Evolutionary conservation across 2,113 vertebrate species (phyloP).

Genomic region (Cyanocitta stelleri): DNA sequence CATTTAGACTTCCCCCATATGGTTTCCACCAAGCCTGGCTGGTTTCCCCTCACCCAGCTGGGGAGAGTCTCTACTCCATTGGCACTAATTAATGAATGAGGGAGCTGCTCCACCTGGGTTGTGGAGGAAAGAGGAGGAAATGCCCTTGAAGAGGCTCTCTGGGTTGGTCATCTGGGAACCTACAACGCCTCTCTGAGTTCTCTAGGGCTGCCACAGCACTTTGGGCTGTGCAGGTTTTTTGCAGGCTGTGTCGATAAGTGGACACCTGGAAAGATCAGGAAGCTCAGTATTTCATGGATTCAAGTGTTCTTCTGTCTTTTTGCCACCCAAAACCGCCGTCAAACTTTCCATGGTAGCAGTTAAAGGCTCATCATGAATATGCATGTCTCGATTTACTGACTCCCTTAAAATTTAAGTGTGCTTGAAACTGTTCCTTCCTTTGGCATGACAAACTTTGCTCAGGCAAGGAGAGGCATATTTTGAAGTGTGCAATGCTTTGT

Average conservation of each 20-base stretch:
- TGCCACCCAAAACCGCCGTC: background rate
- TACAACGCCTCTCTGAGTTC: background rate
- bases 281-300: background rate
- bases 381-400: background rate
- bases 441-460: background rate
- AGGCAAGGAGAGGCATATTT: background rate
- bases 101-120: background rate
- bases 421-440: background rate
- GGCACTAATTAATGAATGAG: background rate
- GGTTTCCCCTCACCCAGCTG: background rate
- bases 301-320: background rate
- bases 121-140: background rate
- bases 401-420: background rate
- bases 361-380: background rate
- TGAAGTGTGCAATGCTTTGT: background rate
- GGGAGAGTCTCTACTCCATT: background rate
- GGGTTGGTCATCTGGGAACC: background rate
- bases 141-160: too few relatives aligned
- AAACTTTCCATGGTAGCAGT: background rate
- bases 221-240: background rate
- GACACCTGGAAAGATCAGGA: background rate
- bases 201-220: background rate
- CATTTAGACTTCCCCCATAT: rapidly evolving
- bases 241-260: background rate
- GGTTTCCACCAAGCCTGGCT: background rate